These are phyloP conservation scores for Clivina fossor DNA, from an alignment of 2,888 invertebrate species.

Conservation along the genomic window DNA sequence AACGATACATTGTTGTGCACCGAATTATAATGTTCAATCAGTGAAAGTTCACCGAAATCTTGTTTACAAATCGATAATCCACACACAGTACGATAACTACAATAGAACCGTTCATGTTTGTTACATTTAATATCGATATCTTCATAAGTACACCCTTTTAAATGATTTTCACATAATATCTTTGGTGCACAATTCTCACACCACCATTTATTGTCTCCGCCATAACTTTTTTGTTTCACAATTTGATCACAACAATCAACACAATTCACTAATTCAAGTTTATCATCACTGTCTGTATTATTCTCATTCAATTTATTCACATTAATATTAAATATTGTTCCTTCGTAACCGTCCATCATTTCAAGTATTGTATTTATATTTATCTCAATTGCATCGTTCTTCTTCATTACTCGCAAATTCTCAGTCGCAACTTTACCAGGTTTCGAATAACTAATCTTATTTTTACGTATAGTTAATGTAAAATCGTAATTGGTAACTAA, in stretches of 20 bases:
- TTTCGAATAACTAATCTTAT: not conserved
- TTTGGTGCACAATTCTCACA: no score
- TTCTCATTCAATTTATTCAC: not conserved
- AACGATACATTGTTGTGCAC: no score
- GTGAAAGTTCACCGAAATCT: no score
- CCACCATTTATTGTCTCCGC: no score
- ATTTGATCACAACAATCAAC: no score
- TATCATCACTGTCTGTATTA: no score
- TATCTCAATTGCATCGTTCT: not conserved
- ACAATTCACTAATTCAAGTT: no score
- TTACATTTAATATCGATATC: slow-evolving; percentile 5
- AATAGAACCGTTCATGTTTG: slow-evolving; percentile 3
- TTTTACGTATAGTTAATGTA: not conserved
- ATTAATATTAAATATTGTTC: slow-evolving; percentile 1
- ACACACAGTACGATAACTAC: not conserved
- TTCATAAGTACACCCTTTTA: not conserved
- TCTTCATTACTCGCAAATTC: slow-evolving; percentile 5
- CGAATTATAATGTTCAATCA: no score
- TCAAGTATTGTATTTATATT: slow-evolving; percentile 3
- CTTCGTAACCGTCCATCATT: not conserved
- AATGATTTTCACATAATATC: not conserved
- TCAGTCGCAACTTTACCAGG: slow-evolving; percentile 2
- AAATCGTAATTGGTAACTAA: not conserved
- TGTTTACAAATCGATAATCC: no score
- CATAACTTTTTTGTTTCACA: no score